Evolutionary conservation across 2,888 invertebrate species (phyloP), one percentile per base, ranked within the genome.

Genomic region (Marasmarcha lunaedactyla): DNA sequence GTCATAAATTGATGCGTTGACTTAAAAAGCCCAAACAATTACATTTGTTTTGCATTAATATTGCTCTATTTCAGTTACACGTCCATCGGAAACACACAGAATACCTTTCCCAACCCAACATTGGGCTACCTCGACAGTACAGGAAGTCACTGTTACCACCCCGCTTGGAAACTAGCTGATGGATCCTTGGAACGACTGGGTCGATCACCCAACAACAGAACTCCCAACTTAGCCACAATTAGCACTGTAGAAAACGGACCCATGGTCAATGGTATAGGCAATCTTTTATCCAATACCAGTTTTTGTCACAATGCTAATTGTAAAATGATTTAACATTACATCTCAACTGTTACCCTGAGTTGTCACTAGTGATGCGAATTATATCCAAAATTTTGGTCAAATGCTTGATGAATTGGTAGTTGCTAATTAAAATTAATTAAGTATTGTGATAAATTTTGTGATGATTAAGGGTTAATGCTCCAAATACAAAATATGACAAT

Each of bases 81-180:
- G 0, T 97, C 97, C 15, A 84, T 97, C 52, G 97, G 96, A 37
- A 91, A 91, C 61, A 85, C 86, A 43, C 83, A 86, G 33, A 94
- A 95, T 66, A 97, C 97, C 0, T 68, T 86, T 44, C 91, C 89
- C 1, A 97, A 97, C 83, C 91, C 93, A 0, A 79, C 87, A 27
- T 73, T 95, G 42, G 74, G 83, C 30, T 78, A 71, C 47, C 64
- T 67, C 11, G 86, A 88, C 54, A 55, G 45, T 15, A 68, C 64
- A 55, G 88, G 72, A 27, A 63, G 55, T 43, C 65, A 68, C 42
- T 51, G 67, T 15, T 94, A 91, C 70, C 74, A 84, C 27, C 92
- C 94, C 0, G 95, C 95, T 1, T 92, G 92, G 84, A 48, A 48
- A 41, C 79, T 93, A 5, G 46, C 84, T 9, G 88, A 91, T 49